Base-by-base conservation (phyloP, 2,113 vertebrate genomes). In the Dendrocopos noguchii region DNA sequence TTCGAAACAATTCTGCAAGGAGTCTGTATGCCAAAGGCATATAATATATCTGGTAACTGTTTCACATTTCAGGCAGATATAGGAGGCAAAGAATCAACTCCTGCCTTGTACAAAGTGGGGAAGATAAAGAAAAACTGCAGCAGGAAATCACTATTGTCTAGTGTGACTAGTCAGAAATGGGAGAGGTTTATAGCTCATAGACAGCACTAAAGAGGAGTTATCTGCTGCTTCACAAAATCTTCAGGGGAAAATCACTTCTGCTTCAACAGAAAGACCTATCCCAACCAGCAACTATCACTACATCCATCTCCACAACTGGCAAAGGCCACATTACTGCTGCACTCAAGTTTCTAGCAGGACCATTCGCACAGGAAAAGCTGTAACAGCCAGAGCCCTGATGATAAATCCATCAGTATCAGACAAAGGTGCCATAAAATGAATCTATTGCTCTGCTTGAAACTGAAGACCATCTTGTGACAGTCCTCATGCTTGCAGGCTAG, bases 401-500 rank as follows among this genome's bases (percentile, higher is more conserved):
- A 55, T 8, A 27, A 59, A 68, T n/a, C 21, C 50, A 52, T 52
- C 6, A 7, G 9, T 12, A 13, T 71, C 29, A 60, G 28, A 18
- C 10, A 44, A 34, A 74, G 27, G 7, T 39, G 15, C 47, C 10
- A 47, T 8, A 31, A n/a, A 64, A 87, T 44, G 84, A 50, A 44
- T 25, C 4, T 47, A 16, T 20, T 68, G 19, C 19, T 21, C 15
- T 11, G 7, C 13, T 66, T 46, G 13, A 7, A 46, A 8, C 46
- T 27, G 18, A 64, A 55, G 52, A 25, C 12, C 1, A 1, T 42
- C 17, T 22, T 36, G 29, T 19, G 46, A 17, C 27, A 55, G 10
- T 10, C 33, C 7, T 44, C 14, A 4, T 0, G 4, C 15, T 50
- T 44, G 15, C 65, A 53, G 0, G 0, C 1, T 56, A 18, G 19